A percentile compares a stretch with the other conserved stretches of the same genome.
Conservation (phyloP, 2,113 vertebrate genomes). For the Rhombomys opimus region DNA sequence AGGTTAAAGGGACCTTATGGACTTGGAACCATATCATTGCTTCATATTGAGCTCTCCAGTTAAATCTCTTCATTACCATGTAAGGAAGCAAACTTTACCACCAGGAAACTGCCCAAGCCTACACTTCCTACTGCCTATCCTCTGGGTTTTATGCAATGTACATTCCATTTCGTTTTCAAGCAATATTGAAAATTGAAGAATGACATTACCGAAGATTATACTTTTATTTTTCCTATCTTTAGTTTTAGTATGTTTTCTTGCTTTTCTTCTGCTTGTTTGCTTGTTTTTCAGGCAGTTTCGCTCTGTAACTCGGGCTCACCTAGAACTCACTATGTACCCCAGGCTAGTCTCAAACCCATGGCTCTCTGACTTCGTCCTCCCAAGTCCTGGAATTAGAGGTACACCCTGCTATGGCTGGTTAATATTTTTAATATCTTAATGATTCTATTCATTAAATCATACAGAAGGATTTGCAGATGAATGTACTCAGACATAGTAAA, state of each 20-base stretch:
- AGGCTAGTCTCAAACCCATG: neutral
- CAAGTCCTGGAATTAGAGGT: too few species aligned
- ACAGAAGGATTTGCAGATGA: neutral
- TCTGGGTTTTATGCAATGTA: conserved; percentile 62
- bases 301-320: neutral
- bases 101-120: conserved; percentile 76
- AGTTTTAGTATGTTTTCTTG: neutral
- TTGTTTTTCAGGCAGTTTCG: neutral
- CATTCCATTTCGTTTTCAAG: neutral
- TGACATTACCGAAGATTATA: neutral
- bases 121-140: conserved; percentile 78
- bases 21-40: conserved; percentile 78
- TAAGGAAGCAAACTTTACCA: conserved; percentile 80
- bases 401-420: neutral
- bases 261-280: neutral
- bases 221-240: neutral
- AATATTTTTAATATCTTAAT: conserved; percentile 43
- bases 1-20: conserved; percentile 80
- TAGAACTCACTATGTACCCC: neutral
- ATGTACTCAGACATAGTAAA: neutral
- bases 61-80: conserved; percentile 80
- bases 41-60: conserved; percentile 81
- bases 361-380: neutral
- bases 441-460: conserved; percentile 2
- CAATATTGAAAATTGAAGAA: conserved; percentile 8